phyloP scores from a whole-genome alignment of 92 coral and sea anemone genomes.

The Montipora capitata region DNA sequence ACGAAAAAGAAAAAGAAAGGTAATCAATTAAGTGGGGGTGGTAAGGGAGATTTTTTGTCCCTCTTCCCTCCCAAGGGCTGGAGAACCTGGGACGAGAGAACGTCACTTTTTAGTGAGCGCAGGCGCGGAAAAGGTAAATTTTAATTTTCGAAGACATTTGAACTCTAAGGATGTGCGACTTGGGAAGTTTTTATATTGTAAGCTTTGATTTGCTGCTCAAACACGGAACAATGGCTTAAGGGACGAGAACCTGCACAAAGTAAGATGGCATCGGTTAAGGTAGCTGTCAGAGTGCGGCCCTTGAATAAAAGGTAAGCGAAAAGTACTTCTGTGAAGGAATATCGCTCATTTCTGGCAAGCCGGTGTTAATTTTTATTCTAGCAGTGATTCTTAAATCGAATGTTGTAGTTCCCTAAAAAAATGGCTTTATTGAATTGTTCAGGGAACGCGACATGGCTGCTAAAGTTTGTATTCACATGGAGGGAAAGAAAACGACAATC shows the following conservation, averaged over 20 bases:
- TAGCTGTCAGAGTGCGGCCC: conserved; percentile 99
- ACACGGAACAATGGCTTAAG: conserved; percentile 71
- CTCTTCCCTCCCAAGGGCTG: too few relatives aligned
- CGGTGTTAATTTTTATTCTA: background rate
- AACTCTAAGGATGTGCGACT: conserved; percentile 16
- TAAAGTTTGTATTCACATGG: conserved; percentile 95
- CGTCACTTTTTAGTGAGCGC: conserved; percentile 5
- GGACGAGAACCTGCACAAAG: conserved; percentile 26
- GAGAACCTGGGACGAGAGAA: too few relatives aligned
- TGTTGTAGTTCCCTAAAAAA: background rate
- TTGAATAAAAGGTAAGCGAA: conserved; percentile 90
- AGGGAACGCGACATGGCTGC: conserved; percentile 99
- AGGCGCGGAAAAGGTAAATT: conserved; percentile 19
- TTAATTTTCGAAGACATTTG: background rate
- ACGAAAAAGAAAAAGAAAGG: too few relatives aligned
- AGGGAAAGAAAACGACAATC: conserved; percentile 94
- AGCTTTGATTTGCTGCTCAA: conserved; percentile 43
- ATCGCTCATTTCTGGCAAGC: background rate
- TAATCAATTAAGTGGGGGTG: too few relatives aligned
- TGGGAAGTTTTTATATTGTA: background rate
- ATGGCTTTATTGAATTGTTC: conserved; percentile 32
- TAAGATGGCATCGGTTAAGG: conserved; percentile 98
- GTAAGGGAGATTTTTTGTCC: too few relatives aligned
- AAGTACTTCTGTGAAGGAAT: conserved; percentile 9
- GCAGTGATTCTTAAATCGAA: too few relatives aligned